These are phyloP conservation scores for Leptopilina boulardi DNA, from an alignment of 1,140 invertebrate genomes.

Conservation along the genomic window DNA sequence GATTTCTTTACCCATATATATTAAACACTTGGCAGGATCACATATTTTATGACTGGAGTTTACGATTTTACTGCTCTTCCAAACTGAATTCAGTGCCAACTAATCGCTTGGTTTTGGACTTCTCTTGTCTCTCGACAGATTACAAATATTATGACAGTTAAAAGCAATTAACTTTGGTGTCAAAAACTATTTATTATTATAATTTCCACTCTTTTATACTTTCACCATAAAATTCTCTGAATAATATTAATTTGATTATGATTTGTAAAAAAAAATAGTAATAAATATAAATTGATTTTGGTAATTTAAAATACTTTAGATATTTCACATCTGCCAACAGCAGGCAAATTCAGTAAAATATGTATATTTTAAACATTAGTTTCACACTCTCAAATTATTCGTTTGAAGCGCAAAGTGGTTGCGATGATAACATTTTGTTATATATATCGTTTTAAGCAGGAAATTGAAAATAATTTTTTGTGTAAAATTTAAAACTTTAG, in stretches of 20 bases:
- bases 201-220: not conserved
- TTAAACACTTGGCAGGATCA: conserved; percentile 8
- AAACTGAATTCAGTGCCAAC: conserved; percentile 28
- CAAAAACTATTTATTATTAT: no score
- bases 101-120: conserved; percentile 17
- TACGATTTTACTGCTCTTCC: conserved; percentile 6
- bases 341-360: not conserved
- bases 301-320: not conserved
- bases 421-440: not conserved
- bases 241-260: no score
- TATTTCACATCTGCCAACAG: not conserved
- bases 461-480: not conserved
- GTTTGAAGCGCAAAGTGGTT: not conserved
- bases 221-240: no score
- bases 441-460: not conserved
- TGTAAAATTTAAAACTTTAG: not conserved
- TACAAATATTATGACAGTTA: not conserved
- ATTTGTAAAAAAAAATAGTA: not conserved
- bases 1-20: not conserved
- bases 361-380: not conserved
- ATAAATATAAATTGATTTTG: not conserved
- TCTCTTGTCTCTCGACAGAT: conserved; percentile 29
- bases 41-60: conserved; percentile 21
- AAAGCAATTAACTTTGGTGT: not conserved
- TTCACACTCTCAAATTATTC: not conserved